Evolutionary conservation across 2,113 vertebrate genomes (phyloP), one percentile per base, ranked within the genome.

Genomic region (Chauna torquata): DNA sequence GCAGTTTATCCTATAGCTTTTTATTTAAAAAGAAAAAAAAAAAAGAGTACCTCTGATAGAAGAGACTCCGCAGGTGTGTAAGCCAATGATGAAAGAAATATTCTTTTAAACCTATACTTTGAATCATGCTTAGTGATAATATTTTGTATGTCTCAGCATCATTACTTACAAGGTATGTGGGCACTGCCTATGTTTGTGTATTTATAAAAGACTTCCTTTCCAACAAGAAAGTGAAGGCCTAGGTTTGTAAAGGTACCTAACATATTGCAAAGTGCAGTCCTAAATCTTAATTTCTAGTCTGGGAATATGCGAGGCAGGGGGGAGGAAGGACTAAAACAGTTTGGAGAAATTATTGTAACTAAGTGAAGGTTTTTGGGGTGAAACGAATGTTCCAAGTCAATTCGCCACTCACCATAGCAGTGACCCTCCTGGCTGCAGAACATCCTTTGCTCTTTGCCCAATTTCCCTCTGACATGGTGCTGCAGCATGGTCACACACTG

Each of bases 401-500:
- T 42, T 50, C 4, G 3, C 1, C 11, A 5, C 52, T 86, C 4
- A 2, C 57, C 13, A 3, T 36, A 13, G 12, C 4, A 27, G 61
- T 3, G 89, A 22, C 6, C 27, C 23, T 24, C 8, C 27, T 4
- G 59, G 89, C 57, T 42, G 59, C 65, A 30, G 61, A 42, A 49
- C 65, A 59, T 1, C 42, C 50, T 68, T 11, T 2, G 40, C 27
- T 49, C 55, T 47, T 5, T 58, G 50, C 78, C 57, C 30, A 12
- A 2, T 0, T 17, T 3, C 47, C 82, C 17, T 16, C 38, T 18
- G 44, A 50, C 54, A 6, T 4, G 8, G 17, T 19, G 57, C 34
- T 28, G 32, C 0, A 4, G 64, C 34, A 14, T 1, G 4, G 74
- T 75, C 55, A 3, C 0, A 16, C 27, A 0, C 50, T 24, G 47